phyloP scores from a whole-genome alignment of 1,140 invertebrate species.

The Aphaenogaster ashmeadi region DNA sequence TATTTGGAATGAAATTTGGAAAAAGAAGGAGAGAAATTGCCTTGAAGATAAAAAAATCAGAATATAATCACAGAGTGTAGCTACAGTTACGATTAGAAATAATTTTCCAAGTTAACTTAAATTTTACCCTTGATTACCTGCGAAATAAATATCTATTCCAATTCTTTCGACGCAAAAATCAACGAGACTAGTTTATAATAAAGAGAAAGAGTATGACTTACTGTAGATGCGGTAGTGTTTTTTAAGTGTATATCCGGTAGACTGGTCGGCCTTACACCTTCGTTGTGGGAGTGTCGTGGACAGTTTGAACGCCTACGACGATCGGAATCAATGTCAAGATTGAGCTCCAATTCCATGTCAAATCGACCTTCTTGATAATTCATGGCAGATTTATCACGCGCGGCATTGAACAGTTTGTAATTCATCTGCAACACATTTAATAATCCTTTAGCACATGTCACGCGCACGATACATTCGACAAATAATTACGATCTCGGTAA shows the following conservation, averaged over 20 bases:
- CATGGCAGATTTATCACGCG: slow-evolving; percentile 89
- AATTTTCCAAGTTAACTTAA: no score
- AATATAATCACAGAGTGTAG: no score
- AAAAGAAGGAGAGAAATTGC: no score
- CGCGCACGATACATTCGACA: no score
- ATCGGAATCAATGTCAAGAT: neutral
- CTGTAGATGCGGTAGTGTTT: neutral
- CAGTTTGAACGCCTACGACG: neutral
- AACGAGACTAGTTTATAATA: no score
- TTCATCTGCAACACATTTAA: slow-evolving; percentile 88
- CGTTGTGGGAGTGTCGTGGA: slow-evolving; percentile 1
- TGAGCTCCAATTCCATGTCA: slow-evolving; percentile 86
- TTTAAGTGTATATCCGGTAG: neutral
- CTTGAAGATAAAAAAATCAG: no score
- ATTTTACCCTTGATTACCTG: no score
- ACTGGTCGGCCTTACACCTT: neutral
- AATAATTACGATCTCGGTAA: neutral
- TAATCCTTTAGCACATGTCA: no score
- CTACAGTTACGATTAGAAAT: no score
- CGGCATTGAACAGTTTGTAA: slow-evolving; percentile 96
- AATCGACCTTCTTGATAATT: slow-evolving; percentile 86
- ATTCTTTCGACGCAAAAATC: no score
- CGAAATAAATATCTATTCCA: no score
- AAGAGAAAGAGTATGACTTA: neutral
- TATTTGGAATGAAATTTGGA: no score